phyloP scores from a whole-genome alignment of 1,140 invertebrate species.

The Bombus polaris region DNA sequence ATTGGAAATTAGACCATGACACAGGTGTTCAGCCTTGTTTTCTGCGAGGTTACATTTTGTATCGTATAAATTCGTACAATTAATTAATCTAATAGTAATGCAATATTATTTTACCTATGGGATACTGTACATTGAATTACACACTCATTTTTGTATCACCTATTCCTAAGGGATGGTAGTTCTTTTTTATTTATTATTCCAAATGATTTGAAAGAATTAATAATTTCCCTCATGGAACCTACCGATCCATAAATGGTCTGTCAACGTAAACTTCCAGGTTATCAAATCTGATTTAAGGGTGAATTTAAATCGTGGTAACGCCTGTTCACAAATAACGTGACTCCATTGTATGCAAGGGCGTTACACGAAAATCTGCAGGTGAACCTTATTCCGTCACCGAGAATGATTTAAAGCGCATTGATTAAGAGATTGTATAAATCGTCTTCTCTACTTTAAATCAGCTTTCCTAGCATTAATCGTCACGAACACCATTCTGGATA shows the following conservation, averaged over 20 bases:
- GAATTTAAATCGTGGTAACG: slow-evolving; percentile 10
- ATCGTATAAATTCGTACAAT: slow-evolving; percentile 21
- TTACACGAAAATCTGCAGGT: slow-evolving; percentile 26
- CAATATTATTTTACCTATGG: background rate
- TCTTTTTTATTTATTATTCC: background rate
- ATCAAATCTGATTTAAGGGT: slow-evolving; percentile 39
- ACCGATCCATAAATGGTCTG: background rate
- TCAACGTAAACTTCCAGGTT: background rate
- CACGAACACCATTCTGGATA: background rate
- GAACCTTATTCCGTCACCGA: slow-evolving; percentile 47
- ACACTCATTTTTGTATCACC: background rate
- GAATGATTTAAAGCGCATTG: slow-evolving; percentile 58
- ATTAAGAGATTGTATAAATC: slow-evolving; percentile 56
- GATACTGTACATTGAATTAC: background rate
- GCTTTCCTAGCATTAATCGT: slow-evolving; percentile 13
- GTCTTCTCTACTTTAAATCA: slow-evolving; percentile 27
- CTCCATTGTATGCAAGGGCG: slow-evolving; percentile 25
- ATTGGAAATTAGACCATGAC: slow-evolving; percentile 66
- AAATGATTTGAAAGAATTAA: background rate
- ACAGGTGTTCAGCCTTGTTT: slow-evolving; percentile 52
- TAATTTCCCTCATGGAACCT: background rate
- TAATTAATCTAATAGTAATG: slow-evolving; percentile 27
- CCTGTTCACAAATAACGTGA: slow-evolving; percentile 37
- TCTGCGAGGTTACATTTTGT: slow-evolving; percentile 28
- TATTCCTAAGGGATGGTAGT: background rate